Evolutionary conservation across 2,797 vertebrate genomes (phyloP).

Genomic region (Hozukius guyotensis): DNA sequence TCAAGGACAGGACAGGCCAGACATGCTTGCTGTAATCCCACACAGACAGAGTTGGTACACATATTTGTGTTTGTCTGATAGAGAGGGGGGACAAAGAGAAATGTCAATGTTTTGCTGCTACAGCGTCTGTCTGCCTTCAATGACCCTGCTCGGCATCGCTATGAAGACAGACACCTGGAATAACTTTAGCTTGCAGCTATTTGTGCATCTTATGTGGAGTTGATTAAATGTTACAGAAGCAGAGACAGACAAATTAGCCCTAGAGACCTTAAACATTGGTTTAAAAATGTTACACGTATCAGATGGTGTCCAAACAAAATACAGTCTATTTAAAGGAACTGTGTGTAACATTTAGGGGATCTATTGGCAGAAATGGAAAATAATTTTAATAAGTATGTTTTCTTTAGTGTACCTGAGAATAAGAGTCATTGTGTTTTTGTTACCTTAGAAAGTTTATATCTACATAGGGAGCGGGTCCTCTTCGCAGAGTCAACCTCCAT

Average conservation of each 20-base stretch:
- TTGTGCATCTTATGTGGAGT: not conserved
- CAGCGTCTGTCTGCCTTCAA: not conserved
- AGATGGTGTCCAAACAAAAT: not conserved
- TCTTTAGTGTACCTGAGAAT: no score
- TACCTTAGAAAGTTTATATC: no score
- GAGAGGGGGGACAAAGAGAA: not conserved
- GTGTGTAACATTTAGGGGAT: no score
- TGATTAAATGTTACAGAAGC: slow-evolving; percentile 9
- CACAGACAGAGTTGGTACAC: not conserved
- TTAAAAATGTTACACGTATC: not conserved
- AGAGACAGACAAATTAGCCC: not conserved
- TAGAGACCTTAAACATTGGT: not conserved
- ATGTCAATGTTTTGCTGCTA: not conserved
- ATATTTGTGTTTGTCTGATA: not conserved
- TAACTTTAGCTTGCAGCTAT: not conserved
- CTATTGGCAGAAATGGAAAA: no score
- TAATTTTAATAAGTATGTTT: no score
- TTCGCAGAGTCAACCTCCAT: no score
- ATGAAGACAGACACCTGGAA: slow-evolving; percentile 4
- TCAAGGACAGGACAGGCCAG: not conserved
- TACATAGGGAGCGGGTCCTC: no score
- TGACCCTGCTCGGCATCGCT: not conserved
- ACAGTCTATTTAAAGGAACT: not conserved
- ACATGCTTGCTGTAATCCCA: slow-evolving; percentile 35
- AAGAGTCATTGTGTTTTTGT: no score